These are phyloP conservation scores for Pteronura brasiliensis DNA, from an alignment of 2,113 vertebrate genomes.

Conservation along the genomic window DNA sequence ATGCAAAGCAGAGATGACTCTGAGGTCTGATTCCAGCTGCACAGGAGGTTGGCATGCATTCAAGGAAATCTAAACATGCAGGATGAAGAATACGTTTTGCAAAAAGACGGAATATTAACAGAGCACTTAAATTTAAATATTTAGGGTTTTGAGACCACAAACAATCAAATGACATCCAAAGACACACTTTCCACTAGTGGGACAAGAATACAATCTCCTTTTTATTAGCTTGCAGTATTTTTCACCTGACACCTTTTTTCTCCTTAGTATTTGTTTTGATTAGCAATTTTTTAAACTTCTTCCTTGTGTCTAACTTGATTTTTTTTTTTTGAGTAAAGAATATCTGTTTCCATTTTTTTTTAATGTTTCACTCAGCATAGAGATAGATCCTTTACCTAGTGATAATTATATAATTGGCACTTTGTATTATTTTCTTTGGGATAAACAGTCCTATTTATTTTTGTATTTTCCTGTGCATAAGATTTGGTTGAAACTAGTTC, in stretches of 20 bases:
- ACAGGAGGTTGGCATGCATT: neutral
- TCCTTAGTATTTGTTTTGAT: neutral
- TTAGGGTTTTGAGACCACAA: neutral
- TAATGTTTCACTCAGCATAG: neutral
- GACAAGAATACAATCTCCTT: neutral
- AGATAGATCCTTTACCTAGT: neutral
- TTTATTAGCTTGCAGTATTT: neutral
- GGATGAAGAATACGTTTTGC: neutral
- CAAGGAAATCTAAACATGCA: neutral
- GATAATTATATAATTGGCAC: neutral
- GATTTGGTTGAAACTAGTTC: conserved; percentile 10
- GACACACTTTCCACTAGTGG: neutral
- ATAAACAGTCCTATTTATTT: neutral
- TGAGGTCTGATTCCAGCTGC: neutral
- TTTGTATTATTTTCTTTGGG: neutral
- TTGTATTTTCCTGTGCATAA: neutral
- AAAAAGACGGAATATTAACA: neutral
- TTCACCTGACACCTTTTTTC: neutral
- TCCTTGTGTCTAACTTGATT: neutral
- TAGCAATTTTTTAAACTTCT: neutral
- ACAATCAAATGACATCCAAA: neutral
- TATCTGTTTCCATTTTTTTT: neutral
- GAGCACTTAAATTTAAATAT: neutral
- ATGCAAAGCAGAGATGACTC: neutral
- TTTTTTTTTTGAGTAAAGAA: neutral